Conservation (phyloP, 2,888 invertebrate genomes). For the Thysanoteuthis rhombus region DNA sequence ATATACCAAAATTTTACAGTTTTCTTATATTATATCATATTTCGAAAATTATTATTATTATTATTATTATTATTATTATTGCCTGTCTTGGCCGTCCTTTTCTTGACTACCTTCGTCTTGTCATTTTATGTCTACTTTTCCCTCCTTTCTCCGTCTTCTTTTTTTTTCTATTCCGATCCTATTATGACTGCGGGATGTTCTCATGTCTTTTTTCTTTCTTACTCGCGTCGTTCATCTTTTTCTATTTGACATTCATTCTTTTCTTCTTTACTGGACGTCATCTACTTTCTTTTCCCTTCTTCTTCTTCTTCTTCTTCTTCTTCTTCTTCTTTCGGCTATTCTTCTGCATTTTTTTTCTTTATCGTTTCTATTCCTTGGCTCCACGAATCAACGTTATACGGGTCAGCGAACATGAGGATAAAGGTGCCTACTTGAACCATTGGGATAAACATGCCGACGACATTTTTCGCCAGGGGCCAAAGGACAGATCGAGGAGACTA, state of each 20-base stretch:
- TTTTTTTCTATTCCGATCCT: not conserved
- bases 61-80: not conserved
- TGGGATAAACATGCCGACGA: slow-evolving; percentile 29
- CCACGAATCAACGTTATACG: not conserved
- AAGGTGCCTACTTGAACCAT: slow-evolving; percentile 27
- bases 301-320: not conserved
- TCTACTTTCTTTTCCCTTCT: not conserved
- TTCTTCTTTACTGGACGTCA: not conserved
- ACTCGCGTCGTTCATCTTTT: not conserved
- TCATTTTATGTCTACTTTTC: not conserved
- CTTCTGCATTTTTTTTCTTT: not conserved
- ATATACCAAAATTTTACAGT: no score
- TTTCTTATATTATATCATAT: no score
- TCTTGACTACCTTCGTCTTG: not conserved
- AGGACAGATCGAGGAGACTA: not conserved
- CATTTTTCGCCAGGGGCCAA: slow-evolving; percentile 25
- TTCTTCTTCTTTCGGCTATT: not conserved
- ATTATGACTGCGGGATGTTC: not conserved
- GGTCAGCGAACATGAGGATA: slow-evolving; percentile 24
- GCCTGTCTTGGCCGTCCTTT: not conserved
- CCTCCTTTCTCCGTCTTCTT: not conserved
- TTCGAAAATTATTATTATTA: no score
- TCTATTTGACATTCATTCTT: not conserved
- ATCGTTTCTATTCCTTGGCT: not conserved
- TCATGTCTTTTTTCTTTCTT: not conserved